These are phyloP conservation scores for Glaucidium brasilianum DNA, from an alignment of 2,113 vertebrate species.

Conservation along the genomic window DNA sequence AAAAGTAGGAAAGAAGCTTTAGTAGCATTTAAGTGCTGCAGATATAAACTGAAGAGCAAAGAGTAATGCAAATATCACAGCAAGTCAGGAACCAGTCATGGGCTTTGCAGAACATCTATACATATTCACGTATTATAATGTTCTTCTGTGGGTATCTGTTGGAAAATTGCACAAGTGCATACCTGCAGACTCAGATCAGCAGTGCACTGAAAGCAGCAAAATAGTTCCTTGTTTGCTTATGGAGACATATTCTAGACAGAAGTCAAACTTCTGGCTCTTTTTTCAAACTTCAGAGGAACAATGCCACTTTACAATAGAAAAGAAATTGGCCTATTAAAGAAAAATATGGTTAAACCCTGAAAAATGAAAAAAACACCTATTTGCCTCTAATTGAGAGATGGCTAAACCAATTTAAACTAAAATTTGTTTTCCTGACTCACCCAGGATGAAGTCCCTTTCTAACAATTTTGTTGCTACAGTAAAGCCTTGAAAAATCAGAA, in stretches of 20 bases:
- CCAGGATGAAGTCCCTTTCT: conserved; percentile 1
- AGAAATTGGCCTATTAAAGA: neutral
- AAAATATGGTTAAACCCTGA: neutral
- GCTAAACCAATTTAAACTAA: conserved; percentile 12
- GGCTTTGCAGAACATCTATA: neutral
- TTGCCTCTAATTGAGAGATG: conserved; percentile 3
- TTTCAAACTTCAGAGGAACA: neutral
- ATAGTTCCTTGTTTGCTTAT: neutral
- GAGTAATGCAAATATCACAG: neutral
- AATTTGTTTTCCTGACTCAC: neutral
- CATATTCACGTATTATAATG: neutral
- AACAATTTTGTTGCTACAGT: conserved; percentile 12
- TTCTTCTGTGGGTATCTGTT: neutral
- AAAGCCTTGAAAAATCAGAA: conserved; percentile 32
- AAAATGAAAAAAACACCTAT: neutral
- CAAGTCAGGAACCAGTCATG: neutral
- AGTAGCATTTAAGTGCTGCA: neutral
- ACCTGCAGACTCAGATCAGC: neutral
- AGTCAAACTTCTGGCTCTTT: neutral
- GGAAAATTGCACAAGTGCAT: neutral
- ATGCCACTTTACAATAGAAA: neutral
- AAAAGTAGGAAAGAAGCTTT: neutral
- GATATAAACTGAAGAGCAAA: neutral
- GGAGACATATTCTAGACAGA: neutral
- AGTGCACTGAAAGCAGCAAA: neutral